Conservation (phyloP, 92 coral and sea anemone species). For the Porites lobata region DNA sequence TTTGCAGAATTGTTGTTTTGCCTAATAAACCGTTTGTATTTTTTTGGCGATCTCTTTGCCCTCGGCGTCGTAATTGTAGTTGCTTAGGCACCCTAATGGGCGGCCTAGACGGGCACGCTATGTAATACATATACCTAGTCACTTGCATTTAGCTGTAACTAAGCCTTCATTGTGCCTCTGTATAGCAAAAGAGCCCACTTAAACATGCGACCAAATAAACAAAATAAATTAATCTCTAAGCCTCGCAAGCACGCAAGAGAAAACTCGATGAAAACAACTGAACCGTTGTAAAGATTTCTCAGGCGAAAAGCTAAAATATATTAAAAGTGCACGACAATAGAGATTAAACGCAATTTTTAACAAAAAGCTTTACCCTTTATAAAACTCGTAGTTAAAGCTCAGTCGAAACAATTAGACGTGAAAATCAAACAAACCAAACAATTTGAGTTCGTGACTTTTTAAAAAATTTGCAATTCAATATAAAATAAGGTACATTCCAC, state of each 20-base stretch:
- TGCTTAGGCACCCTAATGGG: too few species aligned
- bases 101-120: too few species aligned
- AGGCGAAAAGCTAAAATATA: background rate
- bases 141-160: too few species aligned
- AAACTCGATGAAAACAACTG: conserved; percentile 3
- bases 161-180: too few species aligned
- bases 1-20: too few species aligned
- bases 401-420: background rate
- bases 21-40: too few species aligned
- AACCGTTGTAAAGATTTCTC: background rate
- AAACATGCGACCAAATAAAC: too few species aligned
- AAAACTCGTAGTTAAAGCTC: background rate
- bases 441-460: background rate
- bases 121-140: too few species aligned
- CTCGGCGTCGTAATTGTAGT: too few species aligned
- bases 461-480: conserved; percentile 19
- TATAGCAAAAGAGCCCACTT: too few species aligned
- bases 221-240: too few species aligned
- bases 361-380: background rate
- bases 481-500: conserved; percentile 6
- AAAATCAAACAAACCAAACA: background rate
- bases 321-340: background rate
- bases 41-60: too few species aligned
- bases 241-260: background rate
- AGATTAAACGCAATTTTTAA: background rate